A percentile compares a stretch with the other conserved stretches of the same genome.
Evolutionary conservation across 30 jellyfish, hydroid and myxozoan species (phyloP).

Genomic region (Cassiopea xamachana): DNA sequence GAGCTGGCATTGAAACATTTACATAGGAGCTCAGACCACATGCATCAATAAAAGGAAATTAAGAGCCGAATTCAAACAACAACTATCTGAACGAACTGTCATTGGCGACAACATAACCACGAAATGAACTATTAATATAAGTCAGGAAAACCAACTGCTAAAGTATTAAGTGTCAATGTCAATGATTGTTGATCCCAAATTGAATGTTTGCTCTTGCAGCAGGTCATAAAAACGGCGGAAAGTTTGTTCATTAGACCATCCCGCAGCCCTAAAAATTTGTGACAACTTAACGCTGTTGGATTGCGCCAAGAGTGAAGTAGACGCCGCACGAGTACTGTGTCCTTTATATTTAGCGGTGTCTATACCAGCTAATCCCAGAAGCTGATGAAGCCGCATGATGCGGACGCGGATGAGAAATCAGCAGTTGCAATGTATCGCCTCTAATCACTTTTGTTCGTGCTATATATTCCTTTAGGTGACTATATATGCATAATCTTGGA

Average conservation of each 20-base stretch:
- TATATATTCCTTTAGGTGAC: slow-evolving; percentile 6
- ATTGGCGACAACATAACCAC: too few relatives aligned
- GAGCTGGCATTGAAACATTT: too few relatives aligned
- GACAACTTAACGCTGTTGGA: not conserved
- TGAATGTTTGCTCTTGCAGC: not conserved
- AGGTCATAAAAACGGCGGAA: slow-evolving; percentile 5
- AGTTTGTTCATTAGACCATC: not conserved
- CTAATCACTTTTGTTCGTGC: not conserved
- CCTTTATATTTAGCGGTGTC: too few relatives aligned
- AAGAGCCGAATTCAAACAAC: too few relatives aligned
- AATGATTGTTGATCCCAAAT: slow-evolving; percentile 7
- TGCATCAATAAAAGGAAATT: not conserved
- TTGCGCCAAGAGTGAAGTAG: too few relatives aligned
- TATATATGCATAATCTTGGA: not conserved
- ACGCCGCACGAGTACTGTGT: too few relatives aligned
- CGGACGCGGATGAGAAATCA: not conserved
- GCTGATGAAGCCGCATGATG: slow-evolving; percentile 6
- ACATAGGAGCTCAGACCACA: too few relatives aligned
- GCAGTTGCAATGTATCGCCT: not conserved
- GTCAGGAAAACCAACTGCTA: too few relatives aligned
- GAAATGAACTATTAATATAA: too few relatives aligned
- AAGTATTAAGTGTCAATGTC: not conserved
- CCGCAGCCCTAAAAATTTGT: not conserved
- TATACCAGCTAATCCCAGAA: not conserved
- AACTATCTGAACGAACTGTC: too few relatives aligned